These are phyloP conservation scores for Zele albiditarsus DNA, from an alignment of 2,888 invertebrate species.

Conservation along the genomic window DNA sequence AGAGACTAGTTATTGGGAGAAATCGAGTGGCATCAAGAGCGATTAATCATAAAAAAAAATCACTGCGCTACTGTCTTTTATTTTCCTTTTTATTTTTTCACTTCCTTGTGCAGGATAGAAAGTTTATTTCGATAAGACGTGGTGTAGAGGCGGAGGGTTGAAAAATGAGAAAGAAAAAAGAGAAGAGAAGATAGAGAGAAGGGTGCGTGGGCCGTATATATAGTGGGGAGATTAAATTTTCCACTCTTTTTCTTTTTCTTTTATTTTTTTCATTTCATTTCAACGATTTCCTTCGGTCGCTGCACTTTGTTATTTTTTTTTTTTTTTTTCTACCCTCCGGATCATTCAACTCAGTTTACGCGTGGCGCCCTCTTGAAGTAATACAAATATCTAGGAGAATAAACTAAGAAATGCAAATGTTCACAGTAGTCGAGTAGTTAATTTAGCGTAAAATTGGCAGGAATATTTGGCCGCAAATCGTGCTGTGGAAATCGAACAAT, in stretches of 20 bases:
- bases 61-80: conserved; percentile 1
- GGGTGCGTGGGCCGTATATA: neutral
- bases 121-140: conserved; percentile 61
- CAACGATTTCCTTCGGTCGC: conserved; percentile 50
- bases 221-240: conserved; percentile 61
- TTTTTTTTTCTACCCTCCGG: conserved; percentile 35
- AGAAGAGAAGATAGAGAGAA: neutral
- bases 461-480: neutral
- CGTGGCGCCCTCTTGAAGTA: conserved; percentile 41
- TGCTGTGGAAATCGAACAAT: neutral
- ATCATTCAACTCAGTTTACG: conserved; percentile 22
- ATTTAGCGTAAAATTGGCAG: neutral
- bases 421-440: neutral
- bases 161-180: neutral
- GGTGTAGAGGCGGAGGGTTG: conserved; percentile 40
- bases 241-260: conserved; percentile 41
- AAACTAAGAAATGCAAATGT: neutral
- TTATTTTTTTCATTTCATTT: conserved; percentile 53
- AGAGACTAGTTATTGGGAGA: conserved; percentile 16
- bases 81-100: conserved; percentile 47
- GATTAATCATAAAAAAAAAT: conserved; percentile 58
- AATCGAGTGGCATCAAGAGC: conserved; percentile 34
- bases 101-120: conserved; percentile 54
- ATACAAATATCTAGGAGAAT: conserved; percentile 30
- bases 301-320: conserved; percentile 45